Evolutionary conservation across 2,797 vertebrate genomes (phyloP), one percentile per base, ranked within the genome.

Genomic region (Macrochelys suwanniensis): DNA sequence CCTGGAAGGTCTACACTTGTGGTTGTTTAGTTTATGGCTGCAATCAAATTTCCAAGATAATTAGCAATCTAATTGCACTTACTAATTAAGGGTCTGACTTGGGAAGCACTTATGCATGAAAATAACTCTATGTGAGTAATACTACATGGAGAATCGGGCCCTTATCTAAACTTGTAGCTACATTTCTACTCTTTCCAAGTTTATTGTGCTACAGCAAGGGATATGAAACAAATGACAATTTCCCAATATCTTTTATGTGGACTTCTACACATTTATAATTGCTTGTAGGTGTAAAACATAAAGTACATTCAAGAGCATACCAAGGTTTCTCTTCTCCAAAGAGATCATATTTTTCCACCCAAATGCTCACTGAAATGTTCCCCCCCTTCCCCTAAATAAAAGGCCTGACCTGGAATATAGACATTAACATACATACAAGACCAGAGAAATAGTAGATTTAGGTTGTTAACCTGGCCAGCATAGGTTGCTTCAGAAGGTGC

Each of bases 61-160:
- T 80, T 90, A 86, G 2, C 13, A 90, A 45, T 59, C 1, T 59
- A 51, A 82, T 74, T 71, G 3, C 6, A 7, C 79, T 1, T 77
- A 50, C 51, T 82, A 59, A 82, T 82, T 88, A 81, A 81, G 11
- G 2, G 4, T 82, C 11, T 12, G 47, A 88, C 26, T 82, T 19
- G 91, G 11, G 4, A 88, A 83, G 85, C 1, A 61, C 7, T 84
- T 85, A 15, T 6, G 11, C 17, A 8, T 74, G 65, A 59, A 37
- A 85, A 82, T 37, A 94, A 80, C 2, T 74, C 11, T 50, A n/a
- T 4, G 81, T 82, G 23, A 15, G 2, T 68, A 59, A 53, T 45
- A 61, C 0, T 8, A 7, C 0, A 0, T 56, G 31, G 1, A 80
- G 23, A 88, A 65, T 0, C 68, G 0, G 10, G 87, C 91, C 47